Percentiles rank a stretch among this genome's conserved stretches.
These are phyloP conservation scores for Tetrao urogallus DNA, from an alignment of 2,113 vertebrate genomes.

Conservation along the genomic window DNA sequence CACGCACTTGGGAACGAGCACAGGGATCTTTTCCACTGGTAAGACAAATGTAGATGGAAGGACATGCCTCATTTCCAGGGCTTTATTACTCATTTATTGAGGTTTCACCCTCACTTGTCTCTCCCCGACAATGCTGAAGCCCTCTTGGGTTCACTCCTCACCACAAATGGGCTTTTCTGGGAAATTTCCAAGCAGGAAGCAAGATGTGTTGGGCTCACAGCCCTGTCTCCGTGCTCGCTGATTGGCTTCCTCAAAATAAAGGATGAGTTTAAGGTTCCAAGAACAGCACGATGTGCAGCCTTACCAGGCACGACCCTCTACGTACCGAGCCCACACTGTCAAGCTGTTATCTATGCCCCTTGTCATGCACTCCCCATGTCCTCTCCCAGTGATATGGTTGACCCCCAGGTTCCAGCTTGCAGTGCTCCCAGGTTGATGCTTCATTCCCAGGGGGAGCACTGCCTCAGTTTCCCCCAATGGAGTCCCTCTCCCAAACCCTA, in stretches of 20 bases:
- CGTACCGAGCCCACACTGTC: not conserved
- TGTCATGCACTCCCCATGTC: not conserved
- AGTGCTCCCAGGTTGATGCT: not conserved
- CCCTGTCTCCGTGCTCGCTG: too few relatives aligned
- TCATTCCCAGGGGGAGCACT: not conserved
- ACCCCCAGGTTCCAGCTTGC: not conserved
- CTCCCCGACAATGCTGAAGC: not conserved
- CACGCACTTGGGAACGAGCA: not conserved
- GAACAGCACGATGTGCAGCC: too few relatives aligned
- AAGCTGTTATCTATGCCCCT: not conserved
- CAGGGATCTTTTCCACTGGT: not conserved
- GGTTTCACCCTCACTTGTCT: not conserved
- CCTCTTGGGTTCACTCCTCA: not conserved
- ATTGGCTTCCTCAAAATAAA: not conserved
- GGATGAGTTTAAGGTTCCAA: not conserved
- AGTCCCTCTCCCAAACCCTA: not conserved
- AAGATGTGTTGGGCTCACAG: not conserved
- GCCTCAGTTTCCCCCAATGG: not conserved
- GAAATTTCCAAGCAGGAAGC: not conserved
- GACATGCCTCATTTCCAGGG: not conserved
- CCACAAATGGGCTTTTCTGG: not conserved
- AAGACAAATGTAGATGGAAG: not conserved
- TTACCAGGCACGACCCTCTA: not conserved
- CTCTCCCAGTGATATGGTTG: accelerated
- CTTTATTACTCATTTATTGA: not conserved